These are phyloP conservation scores for Drosophila suzukii DNA, from an alignment of 1,140 invertebrate species.

Conservation along the genomic window DNA sequence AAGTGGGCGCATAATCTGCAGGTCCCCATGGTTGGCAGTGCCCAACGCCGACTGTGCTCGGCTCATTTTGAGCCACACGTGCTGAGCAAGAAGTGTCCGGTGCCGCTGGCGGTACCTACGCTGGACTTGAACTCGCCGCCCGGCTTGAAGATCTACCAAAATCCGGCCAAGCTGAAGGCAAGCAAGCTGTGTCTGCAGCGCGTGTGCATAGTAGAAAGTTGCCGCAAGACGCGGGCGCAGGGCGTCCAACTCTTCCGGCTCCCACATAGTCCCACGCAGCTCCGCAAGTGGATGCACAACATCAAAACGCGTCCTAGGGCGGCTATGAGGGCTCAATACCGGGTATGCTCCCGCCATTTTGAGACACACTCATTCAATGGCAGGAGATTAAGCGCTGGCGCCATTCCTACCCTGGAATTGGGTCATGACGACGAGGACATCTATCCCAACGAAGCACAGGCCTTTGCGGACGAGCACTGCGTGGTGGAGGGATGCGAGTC, in stretches of 20 bases:
- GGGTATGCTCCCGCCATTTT: conserved; percentile 74
- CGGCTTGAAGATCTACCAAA: conserved; percentile 79
- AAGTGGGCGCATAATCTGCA: conserved; percentile 81
- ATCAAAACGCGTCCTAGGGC: conserved; percentile 54
- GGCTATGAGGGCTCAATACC: conserved; percentile 60
- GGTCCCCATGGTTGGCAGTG: conserved; percentile 68
- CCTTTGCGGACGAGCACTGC: conserved; percentile 74
- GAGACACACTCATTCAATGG: conserved; percentile 77
- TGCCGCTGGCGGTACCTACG: conserved; percentile 73
- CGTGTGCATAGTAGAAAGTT: conserved; percentile 76
- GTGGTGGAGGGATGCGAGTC: conserved; percentile 65
- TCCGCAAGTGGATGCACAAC: conserved; percentile 80
- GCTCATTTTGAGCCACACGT: conserved; percentile 77
- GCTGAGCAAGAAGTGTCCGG: conserved; percentile 78
- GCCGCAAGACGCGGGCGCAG: conserved; percentile 63
- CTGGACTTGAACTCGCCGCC: conserved; percentile 70
- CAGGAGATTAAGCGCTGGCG: conserved; percentile 62
- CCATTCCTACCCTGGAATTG: conserved; percentile 75
- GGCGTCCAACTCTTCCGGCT: conserved; percentile 78
- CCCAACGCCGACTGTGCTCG: conserved; percentile 71
- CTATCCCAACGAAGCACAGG: conserved; percentile 74
- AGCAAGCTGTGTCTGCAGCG: conserved; percentile 69
- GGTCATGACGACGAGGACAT: conserved; percentile 72
- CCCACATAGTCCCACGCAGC: conserved; percentile 65
- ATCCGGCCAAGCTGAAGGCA: conserved; percentile 73